phyloP scores from a whole-genome alignment of 2,797 vertebrate species.

The Sardinella longiceps region DNA sequence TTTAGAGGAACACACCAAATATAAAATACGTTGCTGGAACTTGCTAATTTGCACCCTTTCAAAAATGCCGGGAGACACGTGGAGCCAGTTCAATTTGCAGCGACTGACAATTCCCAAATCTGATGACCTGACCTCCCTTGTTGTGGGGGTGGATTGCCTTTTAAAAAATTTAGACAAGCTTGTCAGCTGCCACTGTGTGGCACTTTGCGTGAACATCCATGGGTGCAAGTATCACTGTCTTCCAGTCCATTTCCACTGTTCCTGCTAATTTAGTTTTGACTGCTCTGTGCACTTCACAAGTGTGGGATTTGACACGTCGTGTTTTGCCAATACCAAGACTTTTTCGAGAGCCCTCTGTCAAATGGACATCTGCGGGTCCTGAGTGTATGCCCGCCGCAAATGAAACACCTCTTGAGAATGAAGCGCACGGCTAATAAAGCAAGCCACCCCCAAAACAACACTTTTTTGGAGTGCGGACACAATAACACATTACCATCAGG shows the following conservation, averaged over 20 bases:
- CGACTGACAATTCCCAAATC: slow-evolving; percentile 77
- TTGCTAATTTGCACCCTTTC: slow-evolving; percentile 85
- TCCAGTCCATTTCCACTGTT: slow-evolving; percentile 69
- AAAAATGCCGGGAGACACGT: slow-evolving; percentile 87
- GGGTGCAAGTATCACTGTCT: slow-evolving; percentile 52
- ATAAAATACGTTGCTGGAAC: slow-evolving; percentile 77
- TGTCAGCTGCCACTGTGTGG: slow-evolving; percentile 75
- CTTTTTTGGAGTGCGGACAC: not conserved
- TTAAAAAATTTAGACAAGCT: slow-evolving; percentile 70
- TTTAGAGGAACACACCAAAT: slow-evolving; percentile 84
- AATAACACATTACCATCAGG: not conserved
- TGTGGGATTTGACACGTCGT: slow-evolving; percentile 32
- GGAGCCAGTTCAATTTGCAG: slow-evolving; percentile 88
- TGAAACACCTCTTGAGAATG: slow-evolving; percentile 42
- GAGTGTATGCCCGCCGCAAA: slow-evolving; percentile 32
- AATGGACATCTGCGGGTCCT: slow-evolving; percentile 28
- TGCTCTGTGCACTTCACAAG: slow-evolving; percentile 48
- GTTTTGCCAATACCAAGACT: slow-evolving; percentile 31
- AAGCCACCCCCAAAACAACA: not conserved
- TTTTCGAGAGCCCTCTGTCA: not conserved
- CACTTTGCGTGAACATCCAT: slow-evolving; percentile 70
- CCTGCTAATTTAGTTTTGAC: slow-evolving; percentile 77
- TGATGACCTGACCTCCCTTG: slow-evolving; percentile 78
- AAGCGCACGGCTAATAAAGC: not conserved
- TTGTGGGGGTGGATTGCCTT: slow-evolving; percentile 82